Percentiles rank a stretch among this genome's conserved stretches.
phyloP scores from a whole-genome alignment of 2,888 invertebrate species.

The Xanthia togata region DNA sequence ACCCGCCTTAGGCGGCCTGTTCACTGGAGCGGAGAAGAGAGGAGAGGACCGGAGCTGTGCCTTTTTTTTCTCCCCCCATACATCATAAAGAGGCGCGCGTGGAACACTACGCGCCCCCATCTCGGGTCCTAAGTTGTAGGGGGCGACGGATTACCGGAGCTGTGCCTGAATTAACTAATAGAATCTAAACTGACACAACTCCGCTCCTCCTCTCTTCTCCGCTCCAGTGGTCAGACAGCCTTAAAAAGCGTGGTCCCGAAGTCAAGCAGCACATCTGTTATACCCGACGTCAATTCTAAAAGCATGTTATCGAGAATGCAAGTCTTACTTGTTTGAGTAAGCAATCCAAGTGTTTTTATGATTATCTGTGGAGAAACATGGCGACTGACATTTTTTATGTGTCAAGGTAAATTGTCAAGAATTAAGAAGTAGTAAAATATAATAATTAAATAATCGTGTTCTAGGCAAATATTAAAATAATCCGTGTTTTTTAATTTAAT shows the following conservation, averaged over 20 bases:
- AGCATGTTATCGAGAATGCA: constrained; percentile 33
- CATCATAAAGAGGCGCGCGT: no score
- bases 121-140: no score
- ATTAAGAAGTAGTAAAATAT: constrained; percentile 58
- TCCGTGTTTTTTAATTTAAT: constrained; percentile 26
- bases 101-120: no score
- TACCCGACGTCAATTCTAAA: constrained; percentile 10
- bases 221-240: no score
- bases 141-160: no score
- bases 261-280: neutral
- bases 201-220: no score
- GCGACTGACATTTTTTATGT: constrained; percentile 75
- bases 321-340: neutral
- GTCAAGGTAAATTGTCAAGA: constrained; percentile 80
- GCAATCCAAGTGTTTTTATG: neutral
- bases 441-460: constrained; percentile 48
- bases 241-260: neutral
- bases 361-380: constrained; percentile 63
- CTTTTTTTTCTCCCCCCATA: no score
- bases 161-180: no score
- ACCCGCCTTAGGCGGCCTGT: no score
- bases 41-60: no score
- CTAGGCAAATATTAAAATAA: constrained; percentile 31
- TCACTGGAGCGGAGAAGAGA: no score
- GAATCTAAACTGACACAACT: no score